Evolutionary conservation across 2,888 invertebrate genomes (phyloP), one percentile per base, ranked within the genome.

Genomic region (Vanessa cardui): DNA sequence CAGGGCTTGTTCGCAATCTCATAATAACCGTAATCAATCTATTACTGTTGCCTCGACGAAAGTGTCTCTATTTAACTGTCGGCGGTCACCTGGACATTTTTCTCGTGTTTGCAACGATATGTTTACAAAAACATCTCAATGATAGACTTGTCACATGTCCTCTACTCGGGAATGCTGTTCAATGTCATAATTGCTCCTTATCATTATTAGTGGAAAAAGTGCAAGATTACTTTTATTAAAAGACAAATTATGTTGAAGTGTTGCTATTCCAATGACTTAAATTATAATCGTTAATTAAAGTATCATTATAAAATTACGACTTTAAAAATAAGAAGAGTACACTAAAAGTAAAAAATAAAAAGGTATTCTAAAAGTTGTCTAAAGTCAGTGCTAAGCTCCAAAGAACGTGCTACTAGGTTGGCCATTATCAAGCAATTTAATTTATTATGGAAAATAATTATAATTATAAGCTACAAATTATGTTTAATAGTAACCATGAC

Each of bases 11-110:
- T 58, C 62, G 64, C 62, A 62, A 70, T 72, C 60, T 61, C 61
- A 67, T 68, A 71, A 70, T 64, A 60, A 68, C 56, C 50, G 67
- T 67, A 64, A 70, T 70, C 64, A 58, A 26, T 64, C 67, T 70
- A 70, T 70, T 70, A 70, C 50, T 26, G 60, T 6, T 20, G 33
- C 44, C 39, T 60, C 47, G 50, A 61, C 33, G 61, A 61, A 63
- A 64, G 56, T 66, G 58, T 64, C 66, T 64, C 70, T 66, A 67
- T 70, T 67, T 66, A 64, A 49, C 33, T 61, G 54, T 54, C 45
- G 31, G 56, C 45, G 45, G 47, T 58, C 54, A 44, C n/a, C n/a
- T 63, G 58, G 50, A 54, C 56, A 56, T 65, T 52, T 65, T 69
- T 62, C 49, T 58, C 21, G 26, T 47, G 56, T 39, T 56, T 56